Base-by-base conservation (phyloP, 2,888 invertebrate genomes). In the Hoplodrina blanda region DNA sequence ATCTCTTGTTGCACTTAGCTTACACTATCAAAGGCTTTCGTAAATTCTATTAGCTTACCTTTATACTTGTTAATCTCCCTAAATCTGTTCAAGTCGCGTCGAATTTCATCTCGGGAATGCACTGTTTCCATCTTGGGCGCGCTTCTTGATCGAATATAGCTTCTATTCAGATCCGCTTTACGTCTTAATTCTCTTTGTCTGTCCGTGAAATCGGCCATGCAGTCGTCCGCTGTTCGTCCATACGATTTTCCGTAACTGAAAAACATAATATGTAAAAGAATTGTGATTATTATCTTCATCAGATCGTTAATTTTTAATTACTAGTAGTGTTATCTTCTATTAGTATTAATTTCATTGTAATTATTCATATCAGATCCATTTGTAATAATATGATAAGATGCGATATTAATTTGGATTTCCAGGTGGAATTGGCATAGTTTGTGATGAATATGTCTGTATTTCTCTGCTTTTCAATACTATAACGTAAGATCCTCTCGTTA, bases 61-160 rank as follows among this genome's bases (percentile, higher is more conserved):
- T 96, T 96, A 88, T 95, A 96, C 88, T 95, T 96, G 77, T 95
- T 95, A 75, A 95, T 96, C 84, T 96, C 96, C 73, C 94, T 93
- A 81, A 96, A 96, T 79, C 96, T 93, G 81, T 90, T 94, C 33
- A 97, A 86, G 68, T 96, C 94, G 49, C 94, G 89, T 69, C 96
- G 89, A 65, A 97, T 96, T 85, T 97, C 96, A 84, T 97, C 97
- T 69, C 96, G 87, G 1, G 96, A 93, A 78, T 96, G 95, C 25
- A 97, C 92, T 0, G 96, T 95, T 81, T 96, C 96, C 95, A 96
- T 96, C 87, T 96, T 96, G 0, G 97, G 96, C 0, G 96, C 96
- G 82, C 96, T 96, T 74, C 94, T 91, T 2, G 96, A 96, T 62
- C 96, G 88, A 1, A 92, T 86, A 73, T 95, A 95, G 74, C 93